Percentiles rank a stretch among this genome's conserved stretches.
These are phyloP conservation scores for Shargacucullia verbasci DNA, from an alignment of 2,888 invertebrate species.

Conservation along the genomic window DNA sequence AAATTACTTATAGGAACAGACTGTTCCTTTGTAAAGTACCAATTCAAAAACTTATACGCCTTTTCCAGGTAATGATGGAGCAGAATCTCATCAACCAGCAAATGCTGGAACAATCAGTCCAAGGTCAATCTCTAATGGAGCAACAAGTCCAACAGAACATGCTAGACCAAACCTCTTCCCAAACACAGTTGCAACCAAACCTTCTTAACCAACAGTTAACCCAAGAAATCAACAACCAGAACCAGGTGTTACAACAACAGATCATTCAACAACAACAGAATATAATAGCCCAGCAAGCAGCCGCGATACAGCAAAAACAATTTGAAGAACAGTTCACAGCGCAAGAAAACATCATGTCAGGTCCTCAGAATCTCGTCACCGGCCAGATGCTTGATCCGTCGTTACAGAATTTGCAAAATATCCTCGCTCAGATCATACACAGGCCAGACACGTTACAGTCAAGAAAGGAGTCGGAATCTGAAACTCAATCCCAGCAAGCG, in stretches of 20 bases:
- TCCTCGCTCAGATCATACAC: conserved; percentile 83
- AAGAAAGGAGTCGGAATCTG: conserved; percentile 82
- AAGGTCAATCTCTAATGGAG: conserved; percentile 75
- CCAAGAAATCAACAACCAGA: conserved; percentile 82
- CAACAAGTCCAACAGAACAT: conserved; percentile 75
- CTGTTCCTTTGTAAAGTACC: no score
- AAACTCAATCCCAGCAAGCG: conserved; percentile 67
- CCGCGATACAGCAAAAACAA: conserved; percentile 84
- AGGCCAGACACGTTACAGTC: conserved; percentile 80
- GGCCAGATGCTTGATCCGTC: conserved; percentile 86
- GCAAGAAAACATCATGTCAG: conserved; percentile 76
- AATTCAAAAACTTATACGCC: no score
- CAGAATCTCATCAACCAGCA: conserved; percentile 85
- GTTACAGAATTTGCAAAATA: conserved; percentile 84
- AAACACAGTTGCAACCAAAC: conserved; percentile 73
- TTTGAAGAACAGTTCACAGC: conserved; percentile 78
- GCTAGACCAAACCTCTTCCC: conserved; percentile 71
- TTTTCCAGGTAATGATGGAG: conserved; percentile 79
- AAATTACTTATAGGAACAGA: no score
- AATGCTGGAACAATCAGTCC: conserved; percentile 80
- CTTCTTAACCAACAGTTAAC: conserved; percentile 77
- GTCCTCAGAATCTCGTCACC: conserved; percentile 78
- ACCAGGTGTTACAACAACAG: conserved; percentile 87
- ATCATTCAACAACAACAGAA: conserved; percentile 86
- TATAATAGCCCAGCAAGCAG: conserved; percentile 84